Evolutionary conservation across 2,797 vertebrate species (phyloP), one percentile per base, ranked within the genome.

Genomic region (Brachyrhaphis roseni): DNA sequence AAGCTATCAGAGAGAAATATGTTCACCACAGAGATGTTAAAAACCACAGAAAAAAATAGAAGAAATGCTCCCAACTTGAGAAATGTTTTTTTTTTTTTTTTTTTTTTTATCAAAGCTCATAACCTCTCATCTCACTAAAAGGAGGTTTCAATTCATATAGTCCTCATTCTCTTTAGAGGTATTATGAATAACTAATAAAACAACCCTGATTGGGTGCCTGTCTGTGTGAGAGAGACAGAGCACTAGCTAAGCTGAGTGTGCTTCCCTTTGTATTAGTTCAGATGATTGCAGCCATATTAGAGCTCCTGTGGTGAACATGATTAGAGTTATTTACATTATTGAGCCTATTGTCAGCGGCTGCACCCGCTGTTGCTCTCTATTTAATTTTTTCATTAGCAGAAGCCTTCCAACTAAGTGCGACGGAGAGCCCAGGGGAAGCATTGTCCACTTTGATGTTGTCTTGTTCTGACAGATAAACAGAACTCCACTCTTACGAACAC

Each of bases 281-380:
- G 72, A 78, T 79, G 84, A 79, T 78, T 86, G 59, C 49, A 46
- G 31, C 76, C 62, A 77, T 77, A 77, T 80, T 74, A 43, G 55
- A 81, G 76, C 71, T 81, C 86, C 89, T 55, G 86, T 83, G 75
- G 87, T 64, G 82, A 72, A 71, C 78, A 82, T 82, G 82, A 93
- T 93, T 89, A 85, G 80, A 76, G 82, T 86, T 88, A 87, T 91
- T 92, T 90, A 82, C 84, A 87, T 85, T 86, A 87, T 82, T 51
- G 82, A 85, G 80, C 64, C 84, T 71, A 78, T 90, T 89, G 91
- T 88, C 83, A 62, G 81, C 71, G 59, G 73, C 75, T 31, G 13
- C 55, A 77, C 84, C 87, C 45, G 31, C 85, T 45, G 76, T 72
- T 41, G 16, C 62, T 78, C 84, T 87, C 41, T 84, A 70, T 84